Conservation (phyloP, 2,888 invertebrate genomes). For the Emesis furor region DNA sequence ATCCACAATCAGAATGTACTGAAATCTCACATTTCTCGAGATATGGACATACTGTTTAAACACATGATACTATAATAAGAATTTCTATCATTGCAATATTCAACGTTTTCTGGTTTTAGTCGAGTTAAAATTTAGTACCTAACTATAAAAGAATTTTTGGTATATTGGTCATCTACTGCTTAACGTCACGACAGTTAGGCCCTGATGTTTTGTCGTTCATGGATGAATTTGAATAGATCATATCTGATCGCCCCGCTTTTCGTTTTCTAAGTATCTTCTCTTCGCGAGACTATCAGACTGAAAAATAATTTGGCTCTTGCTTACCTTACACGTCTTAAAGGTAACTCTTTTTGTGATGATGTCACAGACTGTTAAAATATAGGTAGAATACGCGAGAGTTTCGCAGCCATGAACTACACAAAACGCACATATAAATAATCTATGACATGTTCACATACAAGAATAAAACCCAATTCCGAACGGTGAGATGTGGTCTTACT, state of each 20-base stretch:
- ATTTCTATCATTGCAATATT: constrained; percentile 78
- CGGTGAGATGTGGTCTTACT: constrained; percentile 4
- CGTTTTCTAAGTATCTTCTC: constrained; percentile 18
- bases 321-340: not conserved
- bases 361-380: not conserved
- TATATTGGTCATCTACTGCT: constrained; percentile 85
- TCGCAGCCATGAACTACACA: not conserved
- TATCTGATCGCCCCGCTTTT: constrained; percentile 41
- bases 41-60: constrained; percentile 61
- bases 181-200: constrained; percentile 85
- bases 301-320: not conserved
- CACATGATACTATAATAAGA: constrained; percentile 74
- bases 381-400: not conserved
- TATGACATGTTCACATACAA: not conserved
- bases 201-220: constrained; percentile 76
- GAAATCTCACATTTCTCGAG: constrained; percentile 29
- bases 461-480: not conserved
- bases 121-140: constrained; percentile 81
- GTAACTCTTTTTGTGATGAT: not conserved
- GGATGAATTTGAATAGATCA: not conserved
- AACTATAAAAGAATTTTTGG: constrained; percentile 83
- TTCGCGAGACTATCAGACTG: not conserved
- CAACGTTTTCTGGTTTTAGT: constrained; percentile 66
- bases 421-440: not conserved
- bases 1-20: not conserved